Percentiles rank a stretch among this genome's conserved stretches.
Evolutionary conservation across 2,113 vertebrate species (phyloP).

Genomic region (Aythya baeri): DNA sequence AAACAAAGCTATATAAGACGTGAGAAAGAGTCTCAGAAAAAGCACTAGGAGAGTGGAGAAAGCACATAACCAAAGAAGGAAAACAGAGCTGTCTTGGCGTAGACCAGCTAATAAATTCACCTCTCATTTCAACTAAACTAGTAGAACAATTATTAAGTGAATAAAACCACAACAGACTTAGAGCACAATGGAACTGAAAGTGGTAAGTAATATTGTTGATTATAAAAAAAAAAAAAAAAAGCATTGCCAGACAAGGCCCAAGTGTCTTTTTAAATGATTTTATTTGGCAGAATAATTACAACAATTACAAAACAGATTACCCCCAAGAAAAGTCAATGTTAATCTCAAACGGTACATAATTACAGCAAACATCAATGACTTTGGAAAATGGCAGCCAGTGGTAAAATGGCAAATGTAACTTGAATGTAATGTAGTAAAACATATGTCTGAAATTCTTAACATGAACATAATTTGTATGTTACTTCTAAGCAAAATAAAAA

Average conservation of each 20-base stretch:
- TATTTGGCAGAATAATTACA: slow-evolving; percentile 25
- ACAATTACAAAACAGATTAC: neutral
- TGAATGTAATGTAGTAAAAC: neutral
- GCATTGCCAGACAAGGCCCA: neutral
- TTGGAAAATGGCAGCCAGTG: neutral
- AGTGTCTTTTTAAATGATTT: neutral
- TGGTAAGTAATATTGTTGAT: neutral
- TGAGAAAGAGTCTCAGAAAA: neutral
- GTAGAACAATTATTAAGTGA: neutral
- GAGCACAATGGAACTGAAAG: neutral
- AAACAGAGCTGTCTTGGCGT: neutral
- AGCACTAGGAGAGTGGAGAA: neutral
- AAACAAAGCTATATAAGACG: neutral
- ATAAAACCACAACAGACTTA: neutral
- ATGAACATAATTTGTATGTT: neutral
- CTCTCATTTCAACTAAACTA: neutral
- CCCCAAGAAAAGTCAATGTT: neutral
- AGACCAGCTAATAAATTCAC: neutral
- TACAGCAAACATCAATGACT: neutral
- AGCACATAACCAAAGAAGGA: slow-evolving; percentile 11
- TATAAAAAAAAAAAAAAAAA: neutral
- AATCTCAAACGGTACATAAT: neutral
- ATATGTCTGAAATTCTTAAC: neutral
- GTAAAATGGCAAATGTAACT: neutral
- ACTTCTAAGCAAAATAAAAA: neutral